These are phyloP conservation scores for Probaryconus sp. DNA, from an alignment of 1,140 invertebrate genomes.

Conservation along the genomic window DNA sequence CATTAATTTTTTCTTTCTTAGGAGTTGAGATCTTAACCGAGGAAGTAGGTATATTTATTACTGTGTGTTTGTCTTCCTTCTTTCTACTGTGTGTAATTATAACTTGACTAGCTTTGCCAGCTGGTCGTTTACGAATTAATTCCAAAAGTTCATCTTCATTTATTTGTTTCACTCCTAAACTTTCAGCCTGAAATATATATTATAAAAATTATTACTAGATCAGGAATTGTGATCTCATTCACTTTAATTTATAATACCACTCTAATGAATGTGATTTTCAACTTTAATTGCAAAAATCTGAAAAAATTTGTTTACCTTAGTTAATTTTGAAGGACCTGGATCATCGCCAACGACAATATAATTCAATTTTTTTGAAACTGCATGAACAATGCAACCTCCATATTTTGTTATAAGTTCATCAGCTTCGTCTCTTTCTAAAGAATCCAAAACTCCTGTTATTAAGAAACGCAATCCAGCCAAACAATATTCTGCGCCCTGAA, in stretches of 20 bases:
- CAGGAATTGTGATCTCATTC: neutral
- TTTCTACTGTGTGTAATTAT: constrained; percentile 41
- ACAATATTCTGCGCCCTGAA: constrained; percentile 86
- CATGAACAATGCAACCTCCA: constrained; percentile 87
- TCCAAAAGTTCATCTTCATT: constrained; percentile 91
- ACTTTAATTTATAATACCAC: neutral
- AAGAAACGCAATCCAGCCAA: constrained; percentile 88
- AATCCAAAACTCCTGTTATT: constrained; percentile 92
- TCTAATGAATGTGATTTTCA: constrained; percentile 59
- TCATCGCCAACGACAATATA: constrained; percentile 92
- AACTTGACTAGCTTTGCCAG: constrained; percentile 56
- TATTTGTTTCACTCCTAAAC: constrained; percentile 84
- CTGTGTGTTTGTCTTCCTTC: constrained; percentile 40
- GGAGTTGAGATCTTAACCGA: constrained; percentile 14
- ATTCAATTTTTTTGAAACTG: constrained; percentile 88
- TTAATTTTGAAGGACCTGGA: constrained; percentile 89
- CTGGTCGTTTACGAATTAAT: constrained; percentile 83
- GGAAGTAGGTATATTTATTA: constrained; percentile 10
- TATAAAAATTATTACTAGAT: constrained; percentile 14
- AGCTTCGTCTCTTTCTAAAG: constrained; percentile 90
- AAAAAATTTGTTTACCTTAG: constrained; percentile 79
- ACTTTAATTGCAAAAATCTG: too few species aligned
- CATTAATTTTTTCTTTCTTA: constrained; percentile 38
- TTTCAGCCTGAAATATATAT: constrained; percentile 78
- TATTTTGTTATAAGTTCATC: constrained; percentile 86